Base-by-base conservation (phyloP, 2,888 invertebrate species). In the Diloba caeruleocephala region DNA sequence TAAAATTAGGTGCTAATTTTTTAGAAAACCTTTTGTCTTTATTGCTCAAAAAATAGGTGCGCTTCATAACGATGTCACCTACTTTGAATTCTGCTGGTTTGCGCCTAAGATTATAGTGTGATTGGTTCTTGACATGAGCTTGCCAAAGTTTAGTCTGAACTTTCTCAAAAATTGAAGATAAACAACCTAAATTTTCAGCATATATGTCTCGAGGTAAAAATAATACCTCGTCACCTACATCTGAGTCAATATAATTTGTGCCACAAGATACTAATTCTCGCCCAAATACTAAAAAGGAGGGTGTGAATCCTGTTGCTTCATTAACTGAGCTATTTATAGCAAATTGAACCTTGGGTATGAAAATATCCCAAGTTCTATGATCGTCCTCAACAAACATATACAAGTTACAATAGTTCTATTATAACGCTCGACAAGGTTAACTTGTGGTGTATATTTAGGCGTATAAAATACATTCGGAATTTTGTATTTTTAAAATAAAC, bases 401-500 rank as follows among this genome's bases (percentile, higher is more conserved):
- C 46, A 54, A 0, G 61, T 67, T 6, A 65, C 53, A 6, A 72
- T 68, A 0, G 75, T 73, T 42, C 51, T 61, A 36, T 68, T 65
- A 25, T 57, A 63, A 0, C 61, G 37, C 12, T 36, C 21, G 8
- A 36, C 36, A 8, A 19, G 19, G 19, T 19, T 19, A 19, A 19
- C 19, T 19, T 19, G n/a, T n/a, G n/a, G n/a, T n/a, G n/a, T n/a
- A n/a, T n/a, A n/a, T n/a, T n/a, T n/a, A n/a, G n/a, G n/a, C n/a
- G n/a, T n/a, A n/a, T n/a, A n/a, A n/a, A n/a, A n/a, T n/a, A n/a
- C n/a, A n/a, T n/a, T n/a, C n/a, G n/a, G n/a, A n/a, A n/a, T n/a
- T n/a, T n/a, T n/a, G n/a, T n/a, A n/a, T n/a, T n/a, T n/a, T n/a
- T n/a, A n/a, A n/a, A n/a, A n/a, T n/a, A n/a, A n/a, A n/a, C n/a